Base-by-base conservation (phyloP, 2,797 vertebrate species). In the Rhincodon typus region DNA sequence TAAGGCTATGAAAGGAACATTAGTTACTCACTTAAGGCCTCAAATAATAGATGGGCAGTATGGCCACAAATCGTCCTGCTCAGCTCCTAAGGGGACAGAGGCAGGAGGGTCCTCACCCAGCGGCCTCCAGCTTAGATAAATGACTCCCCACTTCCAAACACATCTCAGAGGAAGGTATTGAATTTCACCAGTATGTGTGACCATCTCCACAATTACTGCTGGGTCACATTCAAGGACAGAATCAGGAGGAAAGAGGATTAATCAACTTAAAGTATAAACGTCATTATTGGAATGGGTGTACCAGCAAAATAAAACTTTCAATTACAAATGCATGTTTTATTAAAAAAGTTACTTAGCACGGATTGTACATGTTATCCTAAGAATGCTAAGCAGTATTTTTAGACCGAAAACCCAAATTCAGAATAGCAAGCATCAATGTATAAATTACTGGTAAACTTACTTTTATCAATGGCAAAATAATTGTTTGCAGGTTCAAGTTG, bases 381-480 rank as follows among this genome's bases (percentile, higher is more conserved):
- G 42, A 84, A 84, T 46, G 42, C 19, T 42, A 46, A 82, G 0
- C 38, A 46, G 27, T 12, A 62, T 30, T n/a, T 34, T n/a, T n/a
- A 21, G 53, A 57, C 25, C 0, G 30, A 30, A 94, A 50, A 72
- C 27, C 38, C 27, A 15, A 34, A 46, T 17, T 70, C 42, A 50
- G 42, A 25, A 27, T 0, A 5, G 38, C 25, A 38, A 74, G 46
- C 30, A 94, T 30, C 69, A 74, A 72, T 74, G 34, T 3, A 15
- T 69, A 42, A 74, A 74, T 17, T 95, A 53, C 7, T 34, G 69
- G 57, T 25, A 53, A 82, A 15, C 95, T 69, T 96, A 97, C 96
- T 96, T 96, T 96, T 96, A 95, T 97, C 96, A 88, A 96, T 79
- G 74, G 96, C 88, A 95, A 97, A 97, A 95, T 97, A 96, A 79